A percentile compares a stretch with the other conserved stretches of the same genome.
These are phyloP conservation scores for Phyllopteryx taeniolatus DNA, from an alignment of 2,113 vertebrate genomes.

Conservation along the genomic window DNA sequence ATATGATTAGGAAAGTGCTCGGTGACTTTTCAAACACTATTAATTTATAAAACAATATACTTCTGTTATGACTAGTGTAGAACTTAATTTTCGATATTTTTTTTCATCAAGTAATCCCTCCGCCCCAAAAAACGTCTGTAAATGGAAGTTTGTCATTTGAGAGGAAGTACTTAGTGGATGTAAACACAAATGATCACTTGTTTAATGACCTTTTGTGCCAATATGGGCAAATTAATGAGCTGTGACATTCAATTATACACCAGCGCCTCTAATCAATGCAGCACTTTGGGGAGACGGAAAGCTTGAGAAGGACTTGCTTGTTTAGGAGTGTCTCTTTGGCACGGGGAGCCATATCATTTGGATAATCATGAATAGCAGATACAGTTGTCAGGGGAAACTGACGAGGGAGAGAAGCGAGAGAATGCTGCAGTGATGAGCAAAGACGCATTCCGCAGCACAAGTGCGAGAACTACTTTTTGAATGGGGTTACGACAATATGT, in stretches of 20 bases:
- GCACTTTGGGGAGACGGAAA: slow-evolving; percentile 28
- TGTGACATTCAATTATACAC: slow-evolving; percentile 56
- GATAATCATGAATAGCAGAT: slow-evolving; percentile 53
- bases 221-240: slow-evolving; percentile 47
- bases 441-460: slow-evolving; percentile 10
- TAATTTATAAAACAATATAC: background rate
- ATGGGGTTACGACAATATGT: background rate
- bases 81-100: too few species aligned
- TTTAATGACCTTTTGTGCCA: slow-evolving; percentile 51
- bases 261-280: slow-evolving; percentile 37
- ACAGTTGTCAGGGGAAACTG: slow-evolving; percentile 56
- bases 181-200: slow-evolving; percentile 26
- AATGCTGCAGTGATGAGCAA: slow-evolving; percentile 6
- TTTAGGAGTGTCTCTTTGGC: slow-evolving; percentile 46
- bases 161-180: background rate
- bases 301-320: slow-evolving; percentile 36
- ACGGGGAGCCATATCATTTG: slow-evolving; percentile 50
- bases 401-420: slow-evolving; percentile 23
- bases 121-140: too few species aligned
- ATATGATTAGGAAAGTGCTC: too few species aligned
- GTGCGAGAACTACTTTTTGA: slow-evolving; percentile 4
- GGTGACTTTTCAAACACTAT: background rate
- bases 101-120: too few species aligned
- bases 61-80: background rate
- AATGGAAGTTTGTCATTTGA: background rate